These are phyloP conservation scores for Eutolmus rufibarbis DNA, from an alignment of 2,888 invertebrate species.

Conservation along the genomic window DNA sequence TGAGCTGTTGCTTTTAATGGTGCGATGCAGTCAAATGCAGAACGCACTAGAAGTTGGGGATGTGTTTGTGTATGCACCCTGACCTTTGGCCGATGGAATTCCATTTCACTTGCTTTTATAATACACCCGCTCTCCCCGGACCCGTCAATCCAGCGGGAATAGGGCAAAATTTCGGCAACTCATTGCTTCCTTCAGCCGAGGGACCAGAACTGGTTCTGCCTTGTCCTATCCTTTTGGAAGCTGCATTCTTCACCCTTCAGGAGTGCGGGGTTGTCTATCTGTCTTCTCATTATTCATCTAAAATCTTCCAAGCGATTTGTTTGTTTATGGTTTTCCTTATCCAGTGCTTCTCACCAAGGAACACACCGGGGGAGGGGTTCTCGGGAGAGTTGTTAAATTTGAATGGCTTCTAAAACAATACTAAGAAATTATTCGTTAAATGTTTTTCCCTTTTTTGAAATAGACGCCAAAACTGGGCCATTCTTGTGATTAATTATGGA, in stretches of 20 bases:
- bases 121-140: not conserved
- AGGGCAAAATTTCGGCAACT: not conserved
- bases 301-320: not conserved
- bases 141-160: not conserved
- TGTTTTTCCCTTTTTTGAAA: not conserved
- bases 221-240: not conserved
- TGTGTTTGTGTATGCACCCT: not conserved
- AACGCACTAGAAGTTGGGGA: not conserved
- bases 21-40: conserved; percentile 15
- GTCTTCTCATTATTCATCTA: not conserved
- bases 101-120: not conserved
- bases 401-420: conserved; percentile 1
- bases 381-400: not conserved
- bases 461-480: not conserved
- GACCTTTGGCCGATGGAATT: not conserved
- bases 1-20: conserved; percentile 11
- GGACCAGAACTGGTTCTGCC: not conserved
- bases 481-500: not conserved
- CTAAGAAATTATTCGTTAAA: not conserved
- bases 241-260: not conserved
- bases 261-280: not conserved
- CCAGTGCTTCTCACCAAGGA: not conserved
- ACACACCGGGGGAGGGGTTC: not conserved
- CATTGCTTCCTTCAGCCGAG: not conserved
- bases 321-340: not conserved